A percentile compares a stretch with the other conserved stretches of the same genome.
phyloP scores from a whole-genome alignment of 2,797 vertebrate genomes.

The Thunnus albacares region DNA sequence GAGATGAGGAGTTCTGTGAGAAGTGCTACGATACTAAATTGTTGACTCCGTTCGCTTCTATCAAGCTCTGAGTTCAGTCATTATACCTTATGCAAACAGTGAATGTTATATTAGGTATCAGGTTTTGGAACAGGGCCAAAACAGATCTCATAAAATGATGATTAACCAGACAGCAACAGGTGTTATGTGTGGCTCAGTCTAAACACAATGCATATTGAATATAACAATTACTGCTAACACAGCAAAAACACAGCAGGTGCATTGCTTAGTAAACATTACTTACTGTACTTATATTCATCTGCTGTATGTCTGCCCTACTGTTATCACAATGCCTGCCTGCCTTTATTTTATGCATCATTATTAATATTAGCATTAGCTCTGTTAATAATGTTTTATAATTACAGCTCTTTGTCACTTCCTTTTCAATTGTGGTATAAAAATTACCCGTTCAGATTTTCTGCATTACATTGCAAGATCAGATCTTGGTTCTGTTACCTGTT shows the following conservation, averaged over 20 bases:
- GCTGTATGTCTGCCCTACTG: neutral
- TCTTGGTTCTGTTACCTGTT: neutral
- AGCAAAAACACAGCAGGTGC: neutral
- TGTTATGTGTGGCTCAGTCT: slow-evolving; percentile 15
- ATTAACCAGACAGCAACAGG: slow-evolving; percentile 43
- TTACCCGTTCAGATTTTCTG: too few species aligned
- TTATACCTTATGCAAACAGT: slow-evolving; percentile 54
- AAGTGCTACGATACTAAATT: slow-evolving; percentile 44
- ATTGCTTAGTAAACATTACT: neutral
- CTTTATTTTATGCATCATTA: neutral
- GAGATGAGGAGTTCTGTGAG: slow-evolving; percentile 48
- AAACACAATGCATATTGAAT: neutral
- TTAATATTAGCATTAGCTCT: neutral
- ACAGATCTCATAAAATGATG: slow-evolving; percentile 27
- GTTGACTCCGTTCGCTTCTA: slow-evolving; percentile 47
- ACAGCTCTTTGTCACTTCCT: neutral
- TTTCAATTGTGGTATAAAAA: too few species aligned
- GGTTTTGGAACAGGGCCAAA: slow-evolving; percentile 42
- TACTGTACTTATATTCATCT: neutral
- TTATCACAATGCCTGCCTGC: neutral
- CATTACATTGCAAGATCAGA: neutral
- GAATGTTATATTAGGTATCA: slow-evolving; percentile 32
- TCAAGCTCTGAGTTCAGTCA: slow-evolving; percentile 54
- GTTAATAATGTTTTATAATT: neutral
- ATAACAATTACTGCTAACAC: neutral